A percentile compares a stretch with the other conserved stretches of the same genome.
Conservation (phyloP, 2,888 invertebrate species). For the Drosophila paranaensis region DNA sequence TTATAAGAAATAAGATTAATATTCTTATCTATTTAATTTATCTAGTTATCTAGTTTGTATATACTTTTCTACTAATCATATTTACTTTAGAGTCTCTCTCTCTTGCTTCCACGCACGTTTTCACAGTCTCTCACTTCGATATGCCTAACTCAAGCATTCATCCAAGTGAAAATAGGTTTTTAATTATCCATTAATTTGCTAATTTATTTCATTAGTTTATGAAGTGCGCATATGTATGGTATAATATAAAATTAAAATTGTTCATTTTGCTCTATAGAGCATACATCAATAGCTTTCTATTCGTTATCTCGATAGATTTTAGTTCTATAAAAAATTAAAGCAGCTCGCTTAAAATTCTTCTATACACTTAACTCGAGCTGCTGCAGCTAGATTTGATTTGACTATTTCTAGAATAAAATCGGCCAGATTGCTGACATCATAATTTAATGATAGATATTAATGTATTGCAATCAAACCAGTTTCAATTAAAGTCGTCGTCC, state of each 20-base stretch:
- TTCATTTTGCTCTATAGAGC: no score
- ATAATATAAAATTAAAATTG: no score
- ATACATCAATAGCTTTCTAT: no score
- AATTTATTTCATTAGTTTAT: background rate
- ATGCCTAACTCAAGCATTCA: background rate
- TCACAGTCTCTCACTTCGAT: background rate
- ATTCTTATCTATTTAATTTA: background rate
- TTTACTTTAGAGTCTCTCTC: background rate
- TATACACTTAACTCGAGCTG: background rate
- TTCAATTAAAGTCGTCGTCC: background rate
- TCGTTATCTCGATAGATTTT: no score
- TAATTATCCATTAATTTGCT: background rate
- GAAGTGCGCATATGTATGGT: background rate
- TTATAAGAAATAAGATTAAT: no score
- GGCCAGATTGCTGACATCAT: background rate
- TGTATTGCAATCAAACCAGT: constrained; percentile 2
- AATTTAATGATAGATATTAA: background rate
- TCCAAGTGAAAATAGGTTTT: background rate
- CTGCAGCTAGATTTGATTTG: background rate
- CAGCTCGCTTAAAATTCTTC: no score
- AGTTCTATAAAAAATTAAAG: no score
- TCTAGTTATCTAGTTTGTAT: background rate
- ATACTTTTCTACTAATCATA: background rate
- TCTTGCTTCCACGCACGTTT: background rate
- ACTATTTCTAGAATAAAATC: background rate